phyloP scores from a whole-genome alignment of 1,140 invertebrate species.

The Tetramorium simillimum region DNA sequence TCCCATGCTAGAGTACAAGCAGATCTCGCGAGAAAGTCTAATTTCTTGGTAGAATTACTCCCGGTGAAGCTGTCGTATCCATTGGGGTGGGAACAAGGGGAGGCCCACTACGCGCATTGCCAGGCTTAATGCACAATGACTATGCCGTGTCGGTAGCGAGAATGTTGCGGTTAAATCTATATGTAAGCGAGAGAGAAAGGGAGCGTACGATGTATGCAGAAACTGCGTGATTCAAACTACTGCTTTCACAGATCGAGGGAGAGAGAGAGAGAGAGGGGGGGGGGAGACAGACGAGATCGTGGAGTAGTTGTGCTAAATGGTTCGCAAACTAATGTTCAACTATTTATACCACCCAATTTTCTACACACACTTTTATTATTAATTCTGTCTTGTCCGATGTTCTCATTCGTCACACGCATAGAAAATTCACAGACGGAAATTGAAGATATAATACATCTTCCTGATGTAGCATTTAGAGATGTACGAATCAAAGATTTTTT shows the following conservation, averaged over 20 bases:
- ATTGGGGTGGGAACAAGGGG: not conserved
- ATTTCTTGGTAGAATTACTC: slow-evolving; percentile 32
- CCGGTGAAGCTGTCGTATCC: slow-evolving; percentile 51
- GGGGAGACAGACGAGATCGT: not conserved
- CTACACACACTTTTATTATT: too few species aligned
- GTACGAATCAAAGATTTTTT: too few species aligned
- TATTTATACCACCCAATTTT: too few species aligned
- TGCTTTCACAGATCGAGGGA: too few species aligned
- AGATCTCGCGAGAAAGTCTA: slow-evolving; percentile 30
- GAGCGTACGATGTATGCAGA: slow-evolving; percentile 60
- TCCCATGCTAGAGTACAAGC: not conserved
- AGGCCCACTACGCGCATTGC: slow-evolving; percentile 34
- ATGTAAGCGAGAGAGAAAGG: slow-evolving; percentile 1
- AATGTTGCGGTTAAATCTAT: slow-evolving; percentile 74
- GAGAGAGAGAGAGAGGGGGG: too few species aligned
- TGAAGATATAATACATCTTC: too few species aligned
- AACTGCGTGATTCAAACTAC: slow-evolving; percentile 70
- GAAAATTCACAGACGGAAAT: too few species aligned
- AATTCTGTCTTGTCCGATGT: too few species aligned
- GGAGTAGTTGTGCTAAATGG: slow-evolving; percentile 76
- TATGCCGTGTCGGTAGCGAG: slow-evolving; percentile 59
- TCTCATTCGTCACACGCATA: too few species aligned
- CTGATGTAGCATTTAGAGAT: too few species aligned
- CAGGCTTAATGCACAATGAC: slow-evolving; percentile 72
- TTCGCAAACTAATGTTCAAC: slow-evolving; percentile 77